Percentiles rank a stretch among this genome's conserved stretches.
Evolutionary conservation across 30 jellyfish, hydroid and myxozoan genomes (phyloP).

Genomic region (Turritopsis rubra): DNA sequence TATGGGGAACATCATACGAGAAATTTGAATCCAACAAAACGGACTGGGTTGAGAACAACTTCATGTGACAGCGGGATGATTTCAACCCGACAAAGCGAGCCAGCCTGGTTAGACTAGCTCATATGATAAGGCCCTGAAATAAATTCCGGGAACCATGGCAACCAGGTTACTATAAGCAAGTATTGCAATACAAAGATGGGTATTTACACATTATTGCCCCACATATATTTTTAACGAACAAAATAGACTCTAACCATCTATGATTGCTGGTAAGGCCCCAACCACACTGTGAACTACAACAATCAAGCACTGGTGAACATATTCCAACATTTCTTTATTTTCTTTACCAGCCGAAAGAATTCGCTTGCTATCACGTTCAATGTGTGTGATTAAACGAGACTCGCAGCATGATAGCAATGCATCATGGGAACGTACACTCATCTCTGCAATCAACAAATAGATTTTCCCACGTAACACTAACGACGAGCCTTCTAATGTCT

Average conservation of each 20-base stretch:
- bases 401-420: conserved; percentile 57
- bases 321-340: conserved; percentile 38
- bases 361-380: conserved; percentile 66
- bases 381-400: conserved; percentile 49
- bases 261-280: conserved; percentile 44
- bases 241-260: conserved; percentile 36
- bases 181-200: no score
- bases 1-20: no score
- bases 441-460: conserved; percentile 67
- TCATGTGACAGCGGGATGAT: no score
- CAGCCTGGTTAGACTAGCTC: no score
- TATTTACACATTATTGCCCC: not conserved
- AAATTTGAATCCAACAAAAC: no score
- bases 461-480: conserved; percentile 64
- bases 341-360: conserved; percentile 34
- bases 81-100: no score
- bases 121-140: no score
- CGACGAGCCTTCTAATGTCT: conserved; percentile 48
- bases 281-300: conserved; percentile 26
- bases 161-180: no score
- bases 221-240: not conserved
- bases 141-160: no score
- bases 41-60: no score
- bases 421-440: conserved; percentile 36
- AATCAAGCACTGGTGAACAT: conserved; percentile 65